Percentiles rank a stretch among this genome's conserved stretches.
Conservation (phyloP, 1,140 invertebrate genomes). For the Piezodorus guildinii region DNA sequence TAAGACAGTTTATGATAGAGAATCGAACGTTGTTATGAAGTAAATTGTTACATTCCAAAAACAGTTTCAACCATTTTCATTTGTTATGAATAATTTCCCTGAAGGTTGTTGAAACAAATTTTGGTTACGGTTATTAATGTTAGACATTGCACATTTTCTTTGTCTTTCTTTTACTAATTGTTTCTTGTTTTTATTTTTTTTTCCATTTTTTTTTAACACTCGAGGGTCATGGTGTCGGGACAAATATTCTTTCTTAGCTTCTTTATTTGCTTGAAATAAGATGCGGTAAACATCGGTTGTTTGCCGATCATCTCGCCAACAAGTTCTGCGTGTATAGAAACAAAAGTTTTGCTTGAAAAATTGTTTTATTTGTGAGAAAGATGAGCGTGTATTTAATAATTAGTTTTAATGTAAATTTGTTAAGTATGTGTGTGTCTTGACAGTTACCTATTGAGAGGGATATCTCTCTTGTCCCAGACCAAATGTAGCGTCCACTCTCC, state of each 20-base stretch:
- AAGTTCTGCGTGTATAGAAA: slow-evolving; percentile 17
- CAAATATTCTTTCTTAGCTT: slow-evolving; percentile 22
- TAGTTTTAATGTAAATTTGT: not conserved
- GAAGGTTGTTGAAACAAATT: slow-evolving; percentile 11
- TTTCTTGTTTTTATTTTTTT: slow-evolving; percentile 16
- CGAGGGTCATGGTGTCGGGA: slow-evolving; percentile 24
- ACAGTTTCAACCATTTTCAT: slow-evolving; percentile 7
- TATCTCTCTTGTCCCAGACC: slow-evolving; percentile 1
- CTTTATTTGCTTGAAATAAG: slow-evolving; percentile 16
- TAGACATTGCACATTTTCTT: slow-evolving; percentile 19
- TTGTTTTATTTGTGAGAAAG: slow-evolving; percentile 18
- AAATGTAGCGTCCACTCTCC: slow-evolving; percentile 14
- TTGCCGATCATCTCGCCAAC: slow-evolving; percentile 15
- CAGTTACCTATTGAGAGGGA: slow-evolving; percentile 4
- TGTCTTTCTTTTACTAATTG: slow-evolving; percentile 18
- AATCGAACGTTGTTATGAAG: slow-evolving; percentile 6
- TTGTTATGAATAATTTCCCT: not conserved
- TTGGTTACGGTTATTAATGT: slow-evolving; percentile 22
- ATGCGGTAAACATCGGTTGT: slow-evolving; percentile 4
- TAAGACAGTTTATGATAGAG: slow-evolving; percentile 17
- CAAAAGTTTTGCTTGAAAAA: slow-evolving; percentile 19
- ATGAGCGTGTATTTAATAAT: slow-evolving; percentile 5
- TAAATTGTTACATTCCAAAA: slow-evolving; percentile 21
- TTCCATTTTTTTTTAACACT: slow-evolving; percentile 21
- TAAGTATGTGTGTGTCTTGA: not conserved